Conservation (phyloP, 2,888 invertebrate species). For the Pinctada fucata region DNA sequence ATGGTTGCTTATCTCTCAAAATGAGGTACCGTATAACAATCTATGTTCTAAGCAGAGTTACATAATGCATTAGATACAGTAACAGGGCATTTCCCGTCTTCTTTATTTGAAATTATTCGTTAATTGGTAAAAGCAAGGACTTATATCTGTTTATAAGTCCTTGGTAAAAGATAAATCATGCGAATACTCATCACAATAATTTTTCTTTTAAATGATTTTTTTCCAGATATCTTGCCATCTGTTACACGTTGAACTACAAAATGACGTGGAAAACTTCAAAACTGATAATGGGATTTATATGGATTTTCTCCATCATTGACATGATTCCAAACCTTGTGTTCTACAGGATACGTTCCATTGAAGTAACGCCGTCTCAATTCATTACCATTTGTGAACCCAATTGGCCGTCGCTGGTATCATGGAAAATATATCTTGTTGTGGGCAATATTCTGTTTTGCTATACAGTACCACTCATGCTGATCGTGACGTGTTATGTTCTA, state of each 20-base stretch:
- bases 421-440: conserved; percentile 89
- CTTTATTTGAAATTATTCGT: too few relatives aligned
- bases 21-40: too few relatives aligned
- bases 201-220: not conserved
- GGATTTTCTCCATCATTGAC: conserved; percentile 89
- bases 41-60: too few relatives aligned
- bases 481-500: conserved; percentile 92
- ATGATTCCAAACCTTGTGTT: conserved; percentile 93
- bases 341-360: conserved; percentile 82
- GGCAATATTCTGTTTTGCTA: conserved; percentile 93
- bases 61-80: too few relatives aligned
- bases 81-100: too few relatives aligned
- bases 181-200: too few relatives aligned
- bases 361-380: not conserved
- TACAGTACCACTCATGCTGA: conserved; percentile 91
- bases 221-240: conserved; percentile 95
- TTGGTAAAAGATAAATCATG: too few relatives aligned
- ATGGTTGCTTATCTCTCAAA: too few relatives aligned
- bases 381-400: conserved; percentile 70
- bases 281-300: conserved; percentile 91
- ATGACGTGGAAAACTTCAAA: conserved; percentile 92
- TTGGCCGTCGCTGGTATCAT: conserved; percentile 91
- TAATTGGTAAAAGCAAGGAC: too few relatives aligned
- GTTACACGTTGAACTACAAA: conserved; percentile 94
- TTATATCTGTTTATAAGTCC: too few relatives aligned